Conservation (phyloP, 2,888 invertebrate genomes). For the Kuschelorhynchus macadamiae region DNA sequence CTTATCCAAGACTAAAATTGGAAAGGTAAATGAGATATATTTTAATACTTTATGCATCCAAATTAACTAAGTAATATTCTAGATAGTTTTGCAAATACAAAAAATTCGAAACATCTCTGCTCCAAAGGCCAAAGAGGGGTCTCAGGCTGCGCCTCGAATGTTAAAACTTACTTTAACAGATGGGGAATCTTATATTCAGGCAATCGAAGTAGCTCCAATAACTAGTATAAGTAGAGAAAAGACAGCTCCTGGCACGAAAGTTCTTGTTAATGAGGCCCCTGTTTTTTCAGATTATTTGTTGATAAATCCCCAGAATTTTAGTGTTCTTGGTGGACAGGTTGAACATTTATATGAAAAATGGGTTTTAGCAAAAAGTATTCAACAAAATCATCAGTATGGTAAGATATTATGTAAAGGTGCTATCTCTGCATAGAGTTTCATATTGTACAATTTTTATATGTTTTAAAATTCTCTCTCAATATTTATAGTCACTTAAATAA, state of each 20-base stretch:
- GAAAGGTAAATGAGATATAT: conserved; percentile 55
- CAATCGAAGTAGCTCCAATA: conserved; percentile 82
- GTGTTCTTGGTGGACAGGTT: conserved; percentile 88
- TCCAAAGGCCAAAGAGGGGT: conserved; percentile 92
- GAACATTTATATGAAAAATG: conserved; percentile 88
- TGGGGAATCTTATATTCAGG: conserved; percentile 84
- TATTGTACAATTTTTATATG: background rate
- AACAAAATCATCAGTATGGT: conserved; percentile 57
- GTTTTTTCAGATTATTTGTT: conserved; percentile 76
- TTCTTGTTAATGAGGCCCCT: conserved; percentile 77
- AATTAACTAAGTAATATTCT: conserved; percentile 1
- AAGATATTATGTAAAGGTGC: conserved; percentile 35
- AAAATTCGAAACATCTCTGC: conserved; percentile 91
- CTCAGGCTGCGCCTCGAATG: conserved; percentile 85
- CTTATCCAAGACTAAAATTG: conserved; percentile 73
- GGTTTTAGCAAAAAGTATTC: conserved; percentile 75
- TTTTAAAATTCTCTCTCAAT: no score
- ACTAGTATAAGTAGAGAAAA: conserved; percentile 78
- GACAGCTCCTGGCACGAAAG: conserved; percentile 87
- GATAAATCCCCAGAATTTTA: conserved; percentile 77
- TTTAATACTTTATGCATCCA: background rate
- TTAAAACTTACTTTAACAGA: conserved; percentile 88
- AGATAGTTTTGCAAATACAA: conserved; percentile 86
- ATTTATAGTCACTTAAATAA: no score
- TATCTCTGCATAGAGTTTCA: background rate